Conservation (phyloP, 2,113 vertebrate genomes). For the Aptenodytes forsteri region DNA sequence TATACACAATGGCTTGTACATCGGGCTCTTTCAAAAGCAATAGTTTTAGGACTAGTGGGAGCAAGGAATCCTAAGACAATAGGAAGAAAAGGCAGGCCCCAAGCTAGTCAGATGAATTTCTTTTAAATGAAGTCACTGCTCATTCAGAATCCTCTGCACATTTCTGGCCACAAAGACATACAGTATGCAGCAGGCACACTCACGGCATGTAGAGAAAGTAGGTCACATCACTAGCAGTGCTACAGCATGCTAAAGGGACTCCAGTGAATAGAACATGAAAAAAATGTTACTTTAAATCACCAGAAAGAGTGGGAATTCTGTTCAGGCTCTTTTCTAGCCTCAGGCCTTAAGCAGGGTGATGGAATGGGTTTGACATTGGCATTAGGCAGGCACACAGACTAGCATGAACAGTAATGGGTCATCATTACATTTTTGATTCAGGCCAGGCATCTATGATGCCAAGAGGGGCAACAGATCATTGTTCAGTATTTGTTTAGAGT, state of each 20-base stretch:
- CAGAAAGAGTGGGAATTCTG: conserved; percentile 29
- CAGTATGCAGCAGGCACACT: conserved; percentile 38
- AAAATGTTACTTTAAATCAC: conserved; percentile 28
- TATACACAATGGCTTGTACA: not conserved
- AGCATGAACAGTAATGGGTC: not conserved
- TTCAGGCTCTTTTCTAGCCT: not conserved
- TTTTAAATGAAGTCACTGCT: conserved; percentile 52
- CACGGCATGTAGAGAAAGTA: conserved; percentile 22
- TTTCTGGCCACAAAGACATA: conserved; percentile 50
- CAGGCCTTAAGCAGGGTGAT: not conserved
- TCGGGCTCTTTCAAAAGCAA: not conserved
- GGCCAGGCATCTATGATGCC: not conserved
- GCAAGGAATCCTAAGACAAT: conserved; percentile 24
- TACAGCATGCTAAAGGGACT: not conserved
- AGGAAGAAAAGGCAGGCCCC: conserved; percentile 36
- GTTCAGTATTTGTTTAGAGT: not conserved
- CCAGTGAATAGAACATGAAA: conserved; percentile 5
- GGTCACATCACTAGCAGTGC: conserved; percentile 31
- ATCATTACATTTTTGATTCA: not conserved
- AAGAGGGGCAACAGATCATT: conserved; percentile 1
- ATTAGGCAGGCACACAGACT: not conserved
- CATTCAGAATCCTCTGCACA: conserved; percentile 46
- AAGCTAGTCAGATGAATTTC: conserved; percentile 25
- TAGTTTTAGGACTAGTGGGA: not conserved
- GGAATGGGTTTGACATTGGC: conserved; percentile 14